phyloP scores from a whole-genome alignment of 2,797 vertebrate genomes.

The Gymnocypris eckloni region DNA sequence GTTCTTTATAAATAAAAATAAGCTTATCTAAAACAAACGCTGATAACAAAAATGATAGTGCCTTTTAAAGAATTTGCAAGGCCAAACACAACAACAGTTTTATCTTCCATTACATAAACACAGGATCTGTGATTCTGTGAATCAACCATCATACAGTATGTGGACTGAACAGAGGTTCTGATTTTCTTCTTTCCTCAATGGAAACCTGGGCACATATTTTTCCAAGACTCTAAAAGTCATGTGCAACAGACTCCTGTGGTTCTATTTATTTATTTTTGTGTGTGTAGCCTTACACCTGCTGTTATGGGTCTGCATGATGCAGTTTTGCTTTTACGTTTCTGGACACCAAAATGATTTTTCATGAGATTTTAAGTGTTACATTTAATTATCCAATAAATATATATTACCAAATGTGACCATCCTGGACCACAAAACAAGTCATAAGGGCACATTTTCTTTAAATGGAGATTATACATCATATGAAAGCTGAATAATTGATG shows the following conservation, averaged over 20 bases:
- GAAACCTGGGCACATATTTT: neutral
- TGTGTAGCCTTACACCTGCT: neutral
- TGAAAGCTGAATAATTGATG: too few relatives aligned
- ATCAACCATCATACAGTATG: neutral
- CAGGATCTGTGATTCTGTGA: neutral
- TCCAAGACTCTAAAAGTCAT: neutral
- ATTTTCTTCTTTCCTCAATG: neutral
- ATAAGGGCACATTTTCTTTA: too few relatives aligned
- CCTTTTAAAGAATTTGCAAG: neutral
- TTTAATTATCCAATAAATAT: neutral
- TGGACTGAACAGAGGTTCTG: neutral
- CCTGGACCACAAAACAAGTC: too few relatives aligned
- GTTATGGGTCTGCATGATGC: neutral
- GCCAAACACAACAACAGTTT: neutral
- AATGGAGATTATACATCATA: too few relatives aligned
- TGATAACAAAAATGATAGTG: neutral
- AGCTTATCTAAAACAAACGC: conserved; percentile 2
- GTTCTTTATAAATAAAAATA: neutral
- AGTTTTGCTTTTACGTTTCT: neutral
- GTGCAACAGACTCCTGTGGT: neutral
- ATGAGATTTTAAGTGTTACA: neutral
- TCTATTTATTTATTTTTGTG: neutral
- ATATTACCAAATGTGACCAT: neutral
- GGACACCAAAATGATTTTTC: neutral
- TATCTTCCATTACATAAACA: neutral